Evolutionary conservation across 2,113 vertebrate species (phyloP), one percentile per base, ranked within the genome.

Genomic region (Otolemur garnettii): DNA sequence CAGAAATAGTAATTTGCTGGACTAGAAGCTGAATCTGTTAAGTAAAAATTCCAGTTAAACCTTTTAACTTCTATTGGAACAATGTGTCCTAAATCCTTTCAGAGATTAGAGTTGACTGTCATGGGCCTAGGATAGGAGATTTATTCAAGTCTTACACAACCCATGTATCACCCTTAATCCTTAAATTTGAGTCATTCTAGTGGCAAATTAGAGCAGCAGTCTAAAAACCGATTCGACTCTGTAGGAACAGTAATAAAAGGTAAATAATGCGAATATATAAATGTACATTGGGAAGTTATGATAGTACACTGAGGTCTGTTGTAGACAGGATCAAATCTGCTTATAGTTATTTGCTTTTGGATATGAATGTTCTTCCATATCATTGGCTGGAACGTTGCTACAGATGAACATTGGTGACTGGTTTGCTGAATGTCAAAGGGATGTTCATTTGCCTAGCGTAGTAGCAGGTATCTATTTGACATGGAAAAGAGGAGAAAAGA

Each of bases 41-140:
- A 69, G 26, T 59, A 81, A 69, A 92, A 94, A 80, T 33, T 93
- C n/a, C n/a, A 95, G 35, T 30, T 80, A 85, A 87, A 71, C 26
- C 53, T 80, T 71, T 80, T 82, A 66, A 24, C 35, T 92, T 62
- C 79, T 75, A 50, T 68, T 75, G 30, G 11, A 21, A 78, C 42
- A 59, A 75, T 21, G 53, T 71, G 17, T 4, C 7, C 38, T 79
- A 59, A 78, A 24, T 77, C 24, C 78, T 85, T 93, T 93, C 53
- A 90, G 64, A 53, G 26, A 38, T 68, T n/a, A 80, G 2, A 79
- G 8, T 35, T 72, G 30, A 2, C 45, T 85, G 2, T 64, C 28
- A 79, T 2, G 3, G 60, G 11, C 22, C 55, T 50, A 42, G 11
- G 50, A 18, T 5, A 68, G 14, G 26, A 30, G 7, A 30, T 78